Base-by-base conservation (phyloP, 2,113 vertebrate species). In the Lophius piscatorius region DNA sequence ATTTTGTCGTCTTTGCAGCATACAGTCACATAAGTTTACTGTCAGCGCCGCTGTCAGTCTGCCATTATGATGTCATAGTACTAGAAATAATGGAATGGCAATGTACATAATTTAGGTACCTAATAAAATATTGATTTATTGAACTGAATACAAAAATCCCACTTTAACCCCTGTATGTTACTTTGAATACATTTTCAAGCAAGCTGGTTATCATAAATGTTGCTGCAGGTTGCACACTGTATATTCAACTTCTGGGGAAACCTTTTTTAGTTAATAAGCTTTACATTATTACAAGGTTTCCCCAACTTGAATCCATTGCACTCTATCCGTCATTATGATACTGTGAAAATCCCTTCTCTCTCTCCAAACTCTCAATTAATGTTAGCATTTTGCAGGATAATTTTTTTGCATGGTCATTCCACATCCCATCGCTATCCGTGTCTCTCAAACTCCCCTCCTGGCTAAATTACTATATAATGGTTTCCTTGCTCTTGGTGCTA, bases 311-410 rank as follows among this genome's bases (percentile, higher is more conserved):
- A 12, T 3, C 39, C 33, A 55, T 55, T 20, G 1, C 21, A 55
- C 40, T 38, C 34, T 55, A 47, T 40, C 38, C 51, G 20, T 52
- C 39, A 31, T 26, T 18, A n/a, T 28, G n/a, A 28, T 28, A 28
- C 4, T 38, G 14, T 38, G 35, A 41, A 11, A 20, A 12, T 18
- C 20, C 9, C 17, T 7, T 21, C 18, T 2, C 40, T 41, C 35
- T 21, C 44, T 47, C 49, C 14, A 21, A 20, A 55, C 52, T 51
- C 58, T 57, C 59, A 36, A 54, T 58, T 33, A 52, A 18, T 48
- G 33, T 55, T 50, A 58, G 28, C 41, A 36, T 57, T 60, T 75
- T 63, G 5, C 11, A 60, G 39, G 40, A 44, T 68, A 64, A 75
- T 64, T 56, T 31, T n/a, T 40, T 13, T 10, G 26, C 1, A 7